A percentile compares a stretch with the other conserved stretches of the same genome.
phyloP scores from a whole-genome alignment of 2,113 vertebrate species.

The Coryphaenoides rupestris region DNA sequence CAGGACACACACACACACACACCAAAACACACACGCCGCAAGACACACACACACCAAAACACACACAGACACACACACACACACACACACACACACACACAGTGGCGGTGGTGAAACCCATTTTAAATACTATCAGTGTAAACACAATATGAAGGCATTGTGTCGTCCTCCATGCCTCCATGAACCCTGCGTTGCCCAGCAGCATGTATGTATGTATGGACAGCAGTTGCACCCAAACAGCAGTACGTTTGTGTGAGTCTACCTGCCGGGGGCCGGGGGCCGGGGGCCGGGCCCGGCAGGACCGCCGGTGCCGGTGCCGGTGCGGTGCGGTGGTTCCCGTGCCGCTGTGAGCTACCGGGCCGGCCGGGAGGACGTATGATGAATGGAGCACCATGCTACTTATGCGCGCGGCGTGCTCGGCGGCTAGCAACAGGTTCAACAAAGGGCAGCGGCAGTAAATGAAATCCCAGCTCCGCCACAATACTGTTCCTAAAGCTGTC shows the following conservation, averaged over 20 bases:
- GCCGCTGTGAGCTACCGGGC: constrained; percentile 93
- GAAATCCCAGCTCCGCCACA: constrained; percentile 97
- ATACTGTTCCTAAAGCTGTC: no score
- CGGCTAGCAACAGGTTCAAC: constrained; percentile 99
- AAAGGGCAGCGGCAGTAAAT: constrained; percentile 98
- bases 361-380: constrained; percentile 96
- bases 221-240: no score
- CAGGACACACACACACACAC: no score
- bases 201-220: constrained; percentile 49
- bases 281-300: constrained; percentile 76
- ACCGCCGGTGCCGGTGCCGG: constrained; percentile 76
- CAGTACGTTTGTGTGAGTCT: constrained; percentile 43
- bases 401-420: constrained; percentile 98
- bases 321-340: constrained; percentile 83
- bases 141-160: constrained; percentile 62
- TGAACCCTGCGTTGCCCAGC: constrained; percentile 45
- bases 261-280: constrained; percentile 75
- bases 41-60: no score
- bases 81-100: no score
- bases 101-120: not conserved
- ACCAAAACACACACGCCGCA: no score
- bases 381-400: constrained; percentile 97
- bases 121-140: constrained; percentile 59
- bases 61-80: no score
- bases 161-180: constrained; percentile 49